Conservation (phyloP, 2,113 vertebrate genomes). For the Oophaga pumilio region DNA sequence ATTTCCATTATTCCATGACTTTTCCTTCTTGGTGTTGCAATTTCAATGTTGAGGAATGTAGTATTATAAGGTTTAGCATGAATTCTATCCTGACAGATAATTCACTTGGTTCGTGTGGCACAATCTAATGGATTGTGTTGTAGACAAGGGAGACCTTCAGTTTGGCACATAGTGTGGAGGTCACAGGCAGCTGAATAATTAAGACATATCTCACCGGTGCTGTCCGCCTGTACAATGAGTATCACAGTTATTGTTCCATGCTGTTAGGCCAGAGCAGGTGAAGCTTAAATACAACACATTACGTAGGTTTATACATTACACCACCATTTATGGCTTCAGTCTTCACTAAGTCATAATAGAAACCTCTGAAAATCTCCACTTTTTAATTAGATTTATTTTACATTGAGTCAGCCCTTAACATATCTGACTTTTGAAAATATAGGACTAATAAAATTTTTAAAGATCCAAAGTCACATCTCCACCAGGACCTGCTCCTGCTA, state of each 20-base stretch:
- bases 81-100: conserved; percentile 22
- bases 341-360: neutral
- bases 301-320: neutral
- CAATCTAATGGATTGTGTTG: conserved; percentile 45
- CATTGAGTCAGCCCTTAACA: too few species aligned
- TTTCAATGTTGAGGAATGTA: too few species aligned
- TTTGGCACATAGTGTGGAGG: neutral
- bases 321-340: neutral
- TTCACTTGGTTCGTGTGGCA: conserved; percentile 42
- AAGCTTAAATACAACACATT: neutral
- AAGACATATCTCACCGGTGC: conserved; percentile 9
- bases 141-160: neutral
- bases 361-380: neutral
- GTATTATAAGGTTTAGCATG: conserved; percentile 5
- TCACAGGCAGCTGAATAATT: conserved; percentile 14
- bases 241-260: conserved; percentile 21
- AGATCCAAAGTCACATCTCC: too few species aligned
- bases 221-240: neutral
- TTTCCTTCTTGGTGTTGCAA: too few species aligned
- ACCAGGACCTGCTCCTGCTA: too few species aligned
- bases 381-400: neutral
- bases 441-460: too few species aligned
- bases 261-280: conserved; percentile 10
- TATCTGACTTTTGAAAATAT: too few species aligned
- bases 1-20: too few species aligned